A percentile compares a stretch with the other conserved stretches of the same genome.
Evolutionary conservation across 1,140 invertebrate species (phyloP).

Genomic region (Pseudomyrmex concolor): DNA sequence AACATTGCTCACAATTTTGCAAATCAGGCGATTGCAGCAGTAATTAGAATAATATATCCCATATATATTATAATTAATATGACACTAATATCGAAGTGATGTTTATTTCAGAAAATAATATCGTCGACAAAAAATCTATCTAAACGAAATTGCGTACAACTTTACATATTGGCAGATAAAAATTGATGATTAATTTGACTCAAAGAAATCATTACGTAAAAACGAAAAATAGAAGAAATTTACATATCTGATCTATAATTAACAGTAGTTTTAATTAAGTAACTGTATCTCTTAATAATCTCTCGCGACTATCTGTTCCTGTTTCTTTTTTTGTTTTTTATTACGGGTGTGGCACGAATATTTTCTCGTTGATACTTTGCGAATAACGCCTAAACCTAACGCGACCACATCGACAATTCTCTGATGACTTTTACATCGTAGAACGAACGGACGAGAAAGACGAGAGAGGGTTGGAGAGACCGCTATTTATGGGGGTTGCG

Average conservation of each 20-base stretch:
- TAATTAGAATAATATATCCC: not conserved
- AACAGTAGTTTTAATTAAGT: not conserved
- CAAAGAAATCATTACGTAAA: no score
- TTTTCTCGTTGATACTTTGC: not conserved
- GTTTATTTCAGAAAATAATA: slow-evolving; percentile 1
- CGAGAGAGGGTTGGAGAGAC: slow-evolving; percentile 15
- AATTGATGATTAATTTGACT: no score
- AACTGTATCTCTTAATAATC: not conserved
- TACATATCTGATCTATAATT: not conserved
- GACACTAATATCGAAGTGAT: not conserved
- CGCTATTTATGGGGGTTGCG: slow-evolving; percentile 72
- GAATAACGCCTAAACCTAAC: slow-evolving; percentile 1
- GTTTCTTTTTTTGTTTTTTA: slow-evolving; percentile 1
- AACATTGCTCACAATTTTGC: not conserved
- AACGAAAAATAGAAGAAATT: not conserved
- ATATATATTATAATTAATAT: slow-evolving; percentile 7
- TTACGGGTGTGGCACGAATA: not conserved
- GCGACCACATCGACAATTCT: slow-evolving; percentile 1
- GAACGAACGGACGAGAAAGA: slow-evolving; percentile 7
- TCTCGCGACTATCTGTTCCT: not conserved
- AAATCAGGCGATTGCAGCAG: not conserved
- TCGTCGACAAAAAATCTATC: no score
- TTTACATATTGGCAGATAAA: no score
- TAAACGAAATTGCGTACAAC: no score
- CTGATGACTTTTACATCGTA: slow-evolving; percentile 23